Evolutionary conservation across 2,797 vertebrate species (phyloP).

Genomic region (Scomberomorus guttatus): DNA sequence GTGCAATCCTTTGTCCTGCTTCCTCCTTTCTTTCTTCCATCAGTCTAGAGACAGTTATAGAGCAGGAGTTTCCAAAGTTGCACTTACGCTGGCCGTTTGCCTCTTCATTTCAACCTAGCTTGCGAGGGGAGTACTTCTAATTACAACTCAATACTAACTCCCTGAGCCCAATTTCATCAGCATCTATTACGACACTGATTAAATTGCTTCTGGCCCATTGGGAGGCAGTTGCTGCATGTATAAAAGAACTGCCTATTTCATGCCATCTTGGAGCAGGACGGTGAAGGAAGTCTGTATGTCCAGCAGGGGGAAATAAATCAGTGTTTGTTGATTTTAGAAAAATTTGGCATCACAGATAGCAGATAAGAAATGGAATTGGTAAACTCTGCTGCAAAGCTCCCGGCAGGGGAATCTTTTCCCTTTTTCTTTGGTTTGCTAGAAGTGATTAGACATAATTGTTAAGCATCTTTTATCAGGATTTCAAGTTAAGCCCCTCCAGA

Average conservation of each 20-base stretch:
- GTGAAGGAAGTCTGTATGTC: conserved; percentile 19
- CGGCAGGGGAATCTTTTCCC: conserved; percentile 12
- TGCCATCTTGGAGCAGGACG: conserved; percentile 16
- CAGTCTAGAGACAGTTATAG: conserved; percentile 9
- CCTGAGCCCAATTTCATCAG: conserved; percentile 71
- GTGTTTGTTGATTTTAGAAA: conserved; percentile 40
- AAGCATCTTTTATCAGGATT: conserved; percentile 64
- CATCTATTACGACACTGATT: conserved; percentile 80
- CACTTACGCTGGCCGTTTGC: conserved; percentile 27
- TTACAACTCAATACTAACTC: conserved; percentile 76
- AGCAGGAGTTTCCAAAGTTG: conserved; percentile 26
- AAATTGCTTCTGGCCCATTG: conserved; percentile 68
- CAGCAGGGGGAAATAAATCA: not conserved
- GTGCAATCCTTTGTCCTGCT: not conserved
- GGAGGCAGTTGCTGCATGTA: conserved; percentile 37
- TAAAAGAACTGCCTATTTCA: conserved; percentile 33
- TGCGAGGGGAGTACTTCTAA: conserved; percentile 67
- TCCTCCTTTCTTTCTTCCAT: conserved; percentile 7
- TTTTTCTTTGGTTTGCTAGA: conserved; percentile 54
- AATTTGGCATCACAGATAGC: conserved; percentile 25
- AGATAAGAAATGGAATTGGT: conserved; percentile 52
- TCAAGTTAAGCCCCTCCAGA: conserved; percentile 70
- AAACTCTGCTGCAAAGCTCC: conserved; percentile 44
- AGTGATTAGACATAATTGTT: conserved; percentile 73
- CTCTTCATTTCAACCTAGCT: conserved; percentile 42